Base-by-base conservation (phyloP, 53 echinoderm and acorn worm species). In the Stichopus horrens region DNA sequence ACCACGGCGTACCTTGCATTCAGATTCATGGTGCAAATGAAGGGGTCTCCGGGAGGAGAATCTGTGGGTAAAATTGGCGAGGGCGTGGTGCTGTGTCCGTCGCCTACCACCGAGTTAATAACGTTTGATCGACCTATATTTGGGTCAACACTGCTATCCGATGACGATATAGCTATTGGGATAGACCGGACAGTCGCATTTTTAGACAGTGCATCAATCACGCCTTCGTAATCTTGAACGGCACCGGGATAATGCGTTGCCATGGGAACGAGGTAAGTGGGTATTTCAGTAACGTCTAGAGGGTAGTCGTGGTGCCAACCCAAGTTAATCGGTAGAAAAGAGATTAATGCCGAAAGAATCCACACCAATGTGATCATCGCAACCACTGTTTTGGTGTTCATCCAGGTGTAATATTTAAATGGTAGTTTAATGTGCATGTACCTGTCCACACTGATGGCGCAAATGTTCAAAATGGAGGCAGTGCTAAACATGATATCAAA, bases 401-500 rank as follows among this genome's bases (percentile, higher is more conserved):
- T 99, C 96, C 96, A 99, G 51, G 93, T 92, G 59, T 96, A 95
- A 73, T 99, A 99, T 55, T 94, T 93, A 76, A 99, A 94, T 7
- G 99, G 99, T 76, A 93, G 93, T 88, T 96, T 99, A 53, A 99
- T 99, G 79, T 99, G 99, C 54, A 99, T 89, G 79, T 99, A 99
- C 21, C 99, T 90, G 74, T 99, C 99, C 37, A 96, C 96, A 83
- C 99, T 99, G 23, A 99, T 99, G 4, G 96, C 94, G 73, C 99
- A 99, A 7, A 99, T 90, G 76, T 99, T 99, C 68, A 99, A 82
- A 67, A 99, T 99, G 57, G 99, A 99, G 6, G 99, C 99, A n/a
- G 99, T 99, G 78, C 96, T 96, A 85, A 99, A 99, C 95, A 99
- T 95, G 20, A 99, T 95, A 71, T 99, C 99, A 86, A 99, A 99